phyloP scores from a whole-genome alignment of 1,140 invertebrate species.

The Archivesica marissinica region DNA sequence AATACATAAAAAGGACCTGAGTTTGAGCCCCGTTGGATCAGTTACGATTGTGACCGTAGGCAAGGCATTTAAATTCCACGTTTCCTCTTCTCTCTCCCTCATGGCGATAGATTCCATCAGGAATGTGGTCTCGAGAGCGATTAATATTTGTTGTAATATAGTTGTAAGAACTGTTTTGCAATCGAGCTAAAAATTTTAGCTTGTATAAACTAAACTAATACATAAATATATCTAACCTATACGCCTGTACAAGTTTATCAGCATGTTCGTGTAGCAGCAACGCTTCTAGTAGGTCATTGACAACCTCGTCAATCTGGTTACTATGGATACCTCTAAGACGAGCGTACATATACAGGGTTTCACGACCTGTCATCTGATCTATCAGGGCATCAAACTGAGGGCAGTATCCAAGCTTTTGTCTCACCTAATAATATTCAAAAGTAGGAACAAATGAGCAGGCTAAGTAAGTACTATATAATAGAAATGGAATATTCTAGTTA shows the following conservation, averaged over 20 bases:
- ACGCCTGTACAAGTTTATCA: conserved; percentile 77
- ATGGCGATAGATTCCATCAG: no score
- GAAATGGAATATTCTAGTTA: neutral
- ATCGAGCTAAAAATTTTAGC: no score
- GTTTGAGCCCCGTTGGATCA: no score
- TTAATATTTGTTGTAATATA: no score
- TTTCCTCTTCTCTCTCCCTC: no score
- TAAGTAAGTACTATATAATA: neutral
- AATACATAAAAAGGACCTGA: no score
- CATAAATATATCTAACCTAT: conserved; percentile 71
- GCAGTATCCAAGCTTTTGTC: conserved; percentile 84
- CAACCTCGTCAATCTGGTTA: conserved; percentile 80
- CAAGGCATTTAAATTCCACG: no score
- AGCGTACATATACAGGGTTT: conserved; percentile 91
- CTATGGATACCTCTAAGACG: conserved; percentile 87
- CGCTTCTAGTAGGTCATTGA: conserved; percentile 77
- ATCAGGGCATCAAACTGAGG: conserved; percentile 86
- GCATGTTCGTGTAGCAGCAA: conserved; percentile 75
- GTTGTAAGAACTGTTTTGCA: no score
- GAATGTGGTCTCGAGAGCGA: no score
- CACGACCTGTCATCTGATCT: conserved; percentile 85
- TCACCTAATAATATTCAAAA: conserved; percentile 65
- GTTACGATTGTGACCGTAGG: no score
- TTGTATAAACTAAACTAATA: neutral
- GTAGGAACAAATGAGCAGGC: neutral